Evolutionary conservation across 2,113 vertebrate genomes (phyloP).

Genomic region (Danionella cerebrum): DNA sequence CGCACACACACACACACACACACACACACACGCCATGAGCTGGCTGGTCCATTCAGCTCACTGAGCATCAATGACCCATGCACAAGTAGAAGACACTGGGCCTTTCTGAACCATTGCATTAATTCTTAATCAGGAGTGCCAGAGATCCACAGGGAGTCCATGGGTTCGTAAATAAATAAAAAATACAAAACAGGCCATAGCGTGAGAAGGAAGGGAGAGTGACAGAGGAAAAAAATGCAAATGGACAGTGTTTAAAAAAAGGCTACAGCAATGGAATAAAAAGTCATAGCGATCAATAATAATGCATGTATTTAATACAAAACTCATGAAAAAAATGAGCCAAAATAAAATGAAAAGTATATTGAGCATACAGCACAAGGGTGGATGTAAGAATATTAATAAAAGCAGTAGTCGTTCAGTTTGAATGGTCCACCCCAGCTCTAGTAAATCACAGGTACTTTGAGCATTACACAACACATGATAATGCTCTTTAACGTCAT

Average conservation of each 20-base stretch:
- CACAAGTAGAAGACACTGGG: slow-evolving; percentile 7
- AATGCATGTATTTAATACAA: neutral
- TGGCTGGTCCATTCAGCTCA: neutral
- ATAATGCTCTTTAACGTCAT: neutral
- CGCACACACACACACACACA: neutral
- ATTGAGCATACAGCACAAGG: neutral
- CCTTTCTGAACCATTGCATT: slow-evolving; percentile 18
- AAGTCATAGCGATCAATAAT: too few relatives aligned
- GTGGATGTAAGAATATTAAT: neutral
- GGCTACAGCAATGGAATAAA: too few relatives aligned
- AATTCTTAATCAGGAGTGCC: slow-evolving; percentile 30
- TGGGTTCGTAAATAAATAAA: slow-evolving; percentile 13
- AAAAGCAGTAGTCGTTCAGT: neutral
- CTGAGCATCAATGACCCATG: neutral
- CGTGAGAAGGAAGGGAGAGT: neutral
- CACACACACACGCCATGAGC: neutral
- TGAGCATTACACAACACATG: neutral
- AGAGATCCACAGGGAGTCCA: slow-evolving; percentile 12
- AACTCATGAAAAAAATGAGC: too few relatives aligned
- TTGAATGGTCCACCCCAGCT: neutral
- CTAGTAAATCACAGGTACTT: neutral
- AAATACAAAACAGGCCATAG: neutral
- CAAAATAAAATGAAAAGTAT: neutral
- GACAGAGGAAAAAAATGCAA: neutral
- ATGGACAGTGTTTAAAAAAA: too few relatives aligned